Evolutionary conservation across 2,888 invertebrate genomes (phyloP), one percentile per base, ranked within the genome.

Genomic region (Sclerodermus sp.): DNA sequence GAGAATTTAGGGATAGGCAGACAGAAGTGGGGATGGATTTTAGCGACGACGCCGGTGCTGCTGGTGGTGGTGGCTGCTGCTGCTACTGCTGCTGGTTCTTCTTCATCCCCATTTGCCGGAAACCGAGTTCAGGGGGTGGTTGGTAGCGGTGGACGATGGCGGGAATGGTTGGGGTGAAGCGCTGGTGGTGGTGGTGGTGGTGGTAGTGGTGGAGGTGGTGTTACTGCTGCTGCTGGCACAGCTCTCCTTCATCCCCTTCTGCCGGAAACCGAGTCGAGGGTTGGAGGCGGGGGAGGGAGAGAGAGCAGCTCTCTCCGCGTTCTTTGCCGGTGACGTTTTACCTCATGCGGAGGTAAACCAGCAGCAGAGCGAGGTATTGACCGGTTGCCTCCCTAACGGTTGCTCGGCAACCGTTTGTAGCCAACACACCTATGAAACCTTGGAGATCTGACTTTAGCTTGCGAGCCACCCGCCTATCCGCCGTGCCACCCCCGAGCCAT

Each of bases 381-480:
- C 77, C 77, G 76, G 77, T 75, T 66, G 70, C 75, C 66, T 74
- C 71, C 74, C 74, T 66, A 67, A 60, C 45, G 51, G 75, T 77
- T 66, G 63, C 77, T 65, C 68, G 66, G 77, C 74, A 77, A 77
- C 77, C 68, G 67, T 70, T 73, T 71, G 74, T 70, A 71, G 66
- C 76, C 74, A 75, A 77, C 73, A 76, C 75, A 76, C 74, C 74
- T 75, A 72, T 67, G 69, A 71, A 76, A 76, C 77, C 77, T 77
- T 77, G 77, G 75, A 77, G 76, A 77, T 77, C 72, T 76, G 74
- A 74, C 74, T 76, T 73, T 67, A 66, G 63, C 68, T 54, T 49
- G 49, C 51, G 53, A 51, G 50, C 52, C 45, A 58, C 51, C 31
- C 16, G 10, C 23, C 43, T 15, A 29, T 32, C 40, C 37, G 42